phyloP scores from a whole-genome alignment of 1,140 invertebrate species.

The Cyrtorhinus lividipennis region DNA sequence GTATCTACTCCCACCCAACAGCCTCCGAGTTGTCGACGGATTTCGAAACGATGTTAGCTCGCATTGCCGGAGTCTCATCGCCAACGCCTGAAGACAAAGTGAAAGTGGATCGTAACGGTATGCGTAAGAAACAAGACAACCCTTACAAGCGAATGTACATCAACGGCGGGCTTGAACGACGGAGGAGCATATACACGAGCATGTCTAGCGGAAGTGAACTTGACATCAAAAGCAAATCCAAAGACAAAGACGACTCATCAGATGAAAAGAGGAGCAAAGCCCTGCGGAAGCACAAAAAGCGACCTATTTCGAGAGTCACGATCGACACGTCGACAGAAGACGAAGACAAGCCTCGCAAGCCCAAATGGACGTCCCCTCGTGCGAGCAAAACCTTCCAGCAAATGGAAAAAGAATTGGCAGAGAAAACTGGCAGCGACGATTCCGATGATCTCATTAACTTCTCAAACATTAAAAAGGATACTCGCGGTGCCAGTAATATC shows the following conservation, averaged over 20 bases:
- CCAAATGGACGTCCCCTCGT: slow-evolving; percentile 31
- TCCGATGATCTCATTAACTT: slow-evolving; percentile 51
- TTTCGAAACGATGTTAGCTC: slow-evolving; percentile 51
- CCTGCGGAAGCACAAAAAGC: slow-evolving; percentile 29
- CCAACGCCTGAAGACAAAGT: slow-evolving; percentile 40
- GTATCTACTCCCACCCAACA: slow-evolving; percentile 57
- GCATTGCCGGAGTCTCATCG: slow-evolving; percentile 49
- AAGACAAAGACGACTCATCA: slow-evolving; percentile 16
- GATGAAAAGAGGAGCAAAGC: slow-evolving; percentile 28
- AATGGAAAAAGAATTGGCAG: slow-evolving; percentile 48
- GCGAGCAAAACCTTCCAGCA: slow-evolving; percentile 40
- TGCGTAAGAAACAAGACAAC: slow-evolving; percentile 42
- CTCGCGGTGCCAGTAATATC: slow-evolving; percentile 39
- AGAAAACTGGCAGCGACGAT: slow-evolving; percentile 33
- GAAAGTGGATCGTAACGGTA: slow-evolving; percentile 45
- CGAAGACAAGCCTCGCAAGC: slow-evolving; percentile 22
- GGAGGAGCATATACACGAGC: slow-evolving; percentile 46
- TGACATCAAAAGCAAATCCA: slow-evolving; percentile 20
- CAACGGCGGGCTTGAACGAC: slow-evolving; percentile 48
- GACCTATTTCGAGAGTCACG: slow-evolving; percentile 19
- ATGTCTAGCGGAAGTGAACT: slow-evolving; percentile 48
- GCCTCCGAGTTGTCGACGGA: slow-evolving; percentile 49
- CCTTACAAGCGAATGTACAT: slow-evolving; percentile 59
- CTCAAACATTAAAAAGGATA: slow-evolving; percentile 28
- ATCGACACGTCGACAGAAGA: slow-evolving; percentile 26